A percentile compares a stretch with the other conserved stretches of the same genome.
Conservation (phyloP, 2,113 vertebrate genomes). For the Alligator mississippiensis region DNA sequence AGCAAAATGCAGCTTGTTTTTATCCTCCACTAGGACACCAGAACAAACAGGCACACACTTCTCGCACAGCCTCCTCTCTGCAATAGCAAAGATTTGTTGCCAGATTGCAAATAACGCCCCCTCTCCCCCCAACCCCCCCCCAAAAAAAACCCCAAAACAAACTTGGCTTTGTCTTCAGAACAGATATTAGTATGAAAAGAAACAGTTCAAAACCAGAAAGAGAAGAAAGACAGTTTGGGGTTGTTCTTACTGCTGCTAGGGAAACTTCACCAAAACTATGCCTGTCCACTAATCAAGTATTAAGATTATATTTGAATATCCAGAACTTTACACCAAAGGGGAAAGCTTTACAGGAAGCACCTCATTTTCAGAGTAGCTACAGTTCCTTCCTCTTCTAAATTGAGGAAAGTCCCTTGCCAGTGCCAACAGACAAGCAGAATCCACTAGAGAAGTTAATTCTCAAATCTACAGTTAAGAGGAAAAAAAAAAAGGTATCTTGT, state of each 20-base stretch:
- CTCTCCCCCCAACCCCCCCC: too few relatives aligned
- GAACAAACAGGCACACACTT: neutral
- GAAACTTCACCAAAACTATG: neutral
- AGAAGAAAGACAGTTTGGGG: neutral
- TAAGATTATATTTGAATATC: slow-evolving; percentile 15
- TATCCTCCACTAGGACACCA: slow-evolving; percentile 41
- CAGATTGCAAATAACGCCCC: neutral
- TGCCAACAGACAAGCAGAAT: slow-evolving; percentile 32
- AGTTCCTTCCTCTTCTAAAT: slow-evolving; percentile 24
- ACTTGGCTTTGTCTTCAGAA: neutral
- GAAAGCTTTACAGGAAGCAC: slow-evolving; percentile 5
- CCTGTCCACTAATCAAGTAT: neutral
- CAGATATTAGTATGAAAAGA: neutral
- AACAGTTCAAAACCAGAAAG: neutral
- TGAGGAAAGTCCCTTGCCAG: slow-evolving; percentile 32
- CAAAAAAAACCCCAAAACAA: neutral
- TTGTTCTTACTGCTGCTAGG: neutral
- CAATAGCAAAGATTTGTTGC: neutral
- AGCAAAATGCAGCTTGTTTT: neutral
- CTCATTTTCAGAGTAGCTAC: slow-evolving; percentile 29
- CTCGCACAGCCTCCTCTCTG: neutral
- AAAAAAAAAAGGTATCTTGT: neutral
- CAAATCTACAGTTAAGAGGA: neutral
- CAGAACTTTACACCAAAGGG: neutral
- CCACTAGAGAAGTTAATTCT: slow-evolving; percentile 31